A percentile compares a stretch with the other conserved stretches of the same genome.
These are phyloP conservation scores for Nannoperca australis DNA, from an alignment of 2,797 vertebrate species.

Conservation along the genomic window DNA sequence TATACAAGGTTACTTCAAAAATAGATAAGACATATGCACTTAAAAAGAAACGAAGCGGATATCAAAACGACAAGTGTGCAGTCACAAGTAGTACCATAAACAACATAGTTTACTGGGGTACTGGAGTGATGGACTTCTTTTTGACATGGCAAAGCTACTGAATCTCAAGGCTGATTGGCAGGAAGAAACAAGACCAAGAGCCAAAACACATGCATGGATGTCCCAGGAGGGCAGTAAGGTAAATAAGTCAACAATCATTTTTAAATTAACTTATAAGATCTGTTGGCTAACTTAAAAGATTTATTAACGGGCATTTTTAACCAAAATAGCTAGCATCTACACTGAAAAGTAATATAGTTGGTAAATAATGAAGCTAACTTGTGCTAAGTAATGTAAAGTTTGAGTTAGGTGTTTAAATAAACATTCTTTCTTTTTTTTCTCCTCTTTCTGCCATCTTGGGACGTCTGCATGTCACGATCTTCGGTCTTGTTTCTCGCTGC, in stretches of 20 bases:
- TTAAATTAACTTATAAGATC: background rate
- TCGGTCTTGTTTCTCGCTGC: conserved; percentile 13
- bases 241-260: conserved; percentile 20
- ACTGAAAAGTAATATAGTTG: background rate
- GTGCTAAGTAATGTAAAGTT: background rate
- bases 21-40: background rate
- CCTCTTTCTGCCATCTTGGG: background rate
- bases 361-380: background rate
- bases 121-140: conserved; percentile 3
- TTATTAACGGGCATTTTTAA: background rate
- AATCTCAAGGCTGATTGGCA: conserved; percentile 26
- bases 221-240: conserved; percentile 26
- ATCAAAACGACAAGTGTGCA: conserved; percentile 9
- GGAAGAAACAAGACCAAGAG: conserved; percentile 20
- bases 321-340: conserved; percentile 3
- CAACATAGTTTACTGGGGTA: background rate
- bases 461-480: background rate
- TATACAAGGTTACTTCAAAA: background rate
- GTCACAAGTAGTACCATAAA: background rate
- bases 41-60: background rate
- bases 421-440: background rate
- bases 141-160: conserved; percentile 30
- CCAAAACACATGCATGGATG: conserved; percentile 12
- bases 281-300: background rate
- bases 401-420: background rate